Evolutionary conservation across 1,140 invertebrate species (phyloP).

Genomic region (Colletes gigas): DNA sequence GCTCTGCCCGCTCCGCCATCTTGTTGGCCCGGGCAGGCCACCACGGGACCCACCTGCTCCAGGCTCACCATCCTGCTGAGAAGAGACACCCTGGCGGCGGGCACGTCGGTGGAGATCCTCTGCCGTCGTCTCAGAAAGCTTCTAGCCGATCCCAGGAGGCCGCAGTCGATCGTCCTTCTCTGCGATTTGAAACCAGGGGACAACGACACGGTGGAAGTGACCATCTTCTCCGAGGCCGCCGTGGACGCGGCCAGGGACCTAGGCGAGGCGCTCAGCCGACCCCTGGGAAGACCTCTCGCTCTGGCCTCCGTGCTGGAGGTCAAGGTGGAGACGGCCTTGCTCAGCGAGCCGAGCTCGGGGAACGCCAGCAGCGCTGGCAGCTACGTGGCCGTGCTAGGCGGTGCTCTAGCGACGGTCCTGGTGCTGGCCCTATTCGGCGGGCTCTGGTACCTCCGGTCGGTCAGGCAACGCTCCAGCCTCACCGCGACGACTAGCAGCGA

Average conservation of each 20-base stretch:
- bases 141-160: constrained; percentile 83
- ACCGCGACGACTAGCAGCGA: constrained; percentile 80
- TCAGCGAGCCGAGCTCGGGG: constrained; percentile 81
- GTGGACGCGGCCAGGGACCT: constrained; percentile 85
- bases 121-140: constrained; percentile 86
- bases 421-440: constrained; percentile 72
- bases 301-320: constrained; percentile 90
- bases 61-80: constrained; percentile 88
- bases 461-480: constrained; percentile 74
- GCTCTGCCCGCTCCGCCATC: constrained; percentile 87
- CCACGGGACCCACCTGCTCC: constrained; percentile 84
- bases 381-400: constrained; percentile 81
- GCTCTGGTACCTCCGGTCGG: constrained; percentile 74
- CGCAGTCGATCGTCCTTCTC: constrained; percentile 86
- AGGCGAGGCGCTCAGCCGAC: constrained; percentile 87
- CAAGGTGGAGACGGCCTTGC: constrained; percentile 87
- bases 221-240: constrained; percentile 84
- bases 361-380: constrained; percentile 82
- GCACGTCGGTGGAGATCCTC: constrained; percentile 87
- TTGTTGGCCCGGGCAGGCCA: constrained; percentile 90
- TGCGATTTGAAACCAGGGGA: constrained; percentile 90
- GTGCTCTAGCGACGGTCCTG: constrained; percentile 72
- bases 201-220: constrained; percentile 93
- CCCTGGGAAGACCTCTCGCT: constrained; percentile 81
- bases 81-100: constrained; percentile 83